A percentile compares a stretch with the other conserved stretches of the same genome.
Conservation (phyloP, 2,113 vertebrate species). For the Python bivittatus region DNA sequence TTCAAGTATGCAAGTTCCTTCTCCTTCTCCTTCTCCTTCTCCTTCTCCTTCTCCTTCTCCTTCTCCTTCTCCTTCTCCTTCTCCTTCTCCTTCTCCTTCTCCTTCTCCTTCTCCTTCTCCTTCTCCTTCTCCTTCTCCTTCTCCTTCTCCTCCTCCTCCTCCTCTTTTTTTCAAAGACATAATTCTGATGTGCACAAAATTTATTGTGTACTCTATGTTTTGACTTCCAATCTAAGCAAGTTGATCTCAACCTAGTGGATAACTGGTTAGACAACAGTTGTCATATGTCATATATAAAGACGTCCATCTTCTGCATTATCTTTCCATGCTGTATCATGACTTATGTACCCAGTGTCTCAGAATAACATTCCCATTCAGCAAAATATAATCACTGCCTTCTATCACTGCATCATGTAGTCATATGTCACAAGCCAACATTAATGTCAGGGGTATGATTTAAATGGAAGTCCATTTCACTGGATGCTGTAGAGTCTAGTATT, state of each 20-base stretch:
- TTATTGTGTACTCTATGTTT: not conserved
- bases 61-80: too few species aligned
- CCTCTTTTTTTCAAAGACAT: too few species aligned
- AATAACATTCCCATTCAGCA: not conserved
- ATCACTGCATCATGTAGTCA: not conserved
- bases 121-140: too few species aligned
- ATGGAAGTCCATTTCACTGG: not conserved
- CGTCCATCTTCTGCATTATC: not conserved
- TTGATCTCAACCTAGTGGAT: not conserved
- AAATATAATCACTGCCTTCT: not conserved
- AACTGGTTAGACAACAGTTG: not conserved
- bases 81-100: too few species aligned
- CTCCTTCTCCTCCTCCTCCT: too few species aligned
- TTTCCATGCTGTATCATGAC: not conserved
- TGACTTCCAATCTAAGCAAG: not conserved
- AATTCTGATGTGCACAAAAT: not conserved
- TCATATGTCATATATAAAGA: not conserved
- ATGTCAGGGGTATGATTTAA: not conserved
- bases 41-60: too few species aligned
- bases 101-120: too few species aligned
- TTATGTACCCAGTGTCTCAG: not conserved
- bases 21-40: too few species aligned
- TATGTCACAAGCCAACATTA: not conserved
- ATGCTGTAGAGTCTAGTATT: not conserved
- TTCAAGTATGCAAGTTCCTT: not conserved